Base-by-base conservation (phyloP, 2,113 vertebrate genomes). In the Spheniscus mendiculus region DNA sequence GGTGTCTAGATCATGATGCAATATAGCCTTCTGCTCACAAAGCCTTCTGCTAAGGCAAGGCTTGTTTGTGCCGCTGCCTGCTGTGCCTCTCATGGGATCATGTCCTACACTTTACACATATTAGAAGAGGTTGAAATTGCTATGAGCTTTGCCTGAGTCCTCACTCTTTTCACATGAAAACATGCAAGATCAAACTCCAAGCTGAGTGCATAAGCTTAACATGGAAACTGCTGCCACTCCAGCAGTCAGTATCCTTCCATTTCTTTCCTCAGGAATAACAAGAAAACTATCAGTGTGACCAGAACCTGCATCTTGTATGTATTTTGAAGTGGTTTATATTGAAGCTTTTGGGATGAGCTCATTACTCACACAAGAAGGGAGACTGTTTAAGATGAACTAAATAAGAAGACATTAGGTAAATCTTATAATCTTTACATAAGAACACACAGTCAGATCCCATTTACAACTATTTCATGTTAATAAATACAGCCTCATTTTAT, bases 1-100 rank as follows among this genome's bases (percentile, higher is more conserved):
- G 0, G 0, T 5, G 5, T 81, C 32, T 13, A 26, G 49, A 72
- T 30, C 21, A 10, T 16, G 30, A 19, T 36, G 38, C 2, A 0
- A 27, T 47, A n/a, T 3, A 80, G 18, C 0, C 18, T 56, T 78
- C 85, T 61, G 59, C 52, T 89, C 77, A 94, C 49, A 87, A 81
- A 87, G 27, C 36, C n/a, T 40, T 90, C 36, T 59, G 22, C 47
- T 52, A 80, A 85, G 69, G 32, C 13, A 59, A 61, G 9, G 10
- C 40, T 71, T 90, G 58, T 34, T 40, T 89, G 52, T 44, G 44
- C 36, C 81, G 44, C 21, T 74, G 42, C 32, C 27, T 5, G 3
- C n/a, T 62, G 16, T 47, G 27, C 21, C 18, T 72, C 52, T 63
- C 61, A 22, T 15, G n/a, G n/a, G 26, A 63, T 69, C 32, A 4